Percentiles rank a stretch among this genome's conserved stretches.
These are phyloP conservation scores for Drosophila vallismaia DNA, from an alignment of 2,888 invertebrate genomes.

Conservation along the genomic window DNA sequence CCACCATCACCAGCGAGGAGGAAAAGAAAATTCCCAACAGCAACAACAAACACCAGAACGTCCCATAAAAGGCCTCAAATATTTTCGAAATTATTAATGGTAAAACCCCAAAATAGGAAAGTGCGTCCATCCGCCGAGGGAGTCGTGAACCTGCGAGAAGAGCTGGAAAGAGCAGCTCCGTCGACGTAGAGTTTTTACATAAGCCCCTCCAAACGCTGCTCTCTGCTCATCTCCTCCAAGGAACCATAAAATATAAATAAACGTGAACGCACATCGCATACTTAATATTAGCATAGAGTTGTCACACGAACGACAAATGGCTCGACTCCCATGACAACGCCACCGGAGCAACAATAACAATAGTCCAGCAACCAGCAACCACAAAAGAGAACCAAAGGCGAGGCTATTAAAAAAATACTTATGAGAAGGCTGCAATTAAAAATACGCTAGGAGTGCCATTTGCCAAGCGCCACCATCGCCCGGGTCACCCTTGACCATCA, in stretches of 20 bases:
- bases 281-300: constrained; percentile 53
- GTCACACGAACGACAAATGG: constrained; percentile 18
- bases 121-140: constrained; percentile 6
- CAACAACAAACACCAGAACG: constrained; percentile 20
- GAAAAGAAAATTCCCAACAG: constrained; percentile 26
- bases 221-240: constrained; percentile 51
- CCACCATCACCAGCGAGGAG: constrained; percentile 4
- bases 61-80: constrained; percentile 47
- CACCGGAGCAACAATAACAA: constrained; percentile 35
- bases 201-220: constrained; percentile 56
- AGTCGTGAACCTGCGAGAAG: constrained; percentile 35
- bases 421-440: constrained; percentile 64
- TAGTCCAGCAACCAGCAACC: constrained; percentile 27
- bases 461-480: constrained; percentile 33
- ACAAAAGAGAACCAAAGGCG: constrained; percentile 10
- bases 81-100: constrained; percentile 45
- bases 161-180: constrained; percentile 37
- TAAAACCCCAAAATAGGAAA: constrained; percentile 3
- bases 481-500: constrained; percentile 35
- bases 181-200: constrained; percentile 61
- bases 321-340: constrained; percentile 68
- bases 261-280: constrained; percentile 40
- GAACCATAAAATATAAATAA: constrained; percentile 39
- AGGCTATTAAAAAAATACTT: constrained; percentile 59
- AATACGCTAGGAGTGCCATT: constrained; percentile 61